Percentiles rank a stretch among this genome's conserved stretches.
phyloP scores from a whole-genome alignment of 2,888 invertebrate genomes.

The Acholoe squamosa region DNA sequence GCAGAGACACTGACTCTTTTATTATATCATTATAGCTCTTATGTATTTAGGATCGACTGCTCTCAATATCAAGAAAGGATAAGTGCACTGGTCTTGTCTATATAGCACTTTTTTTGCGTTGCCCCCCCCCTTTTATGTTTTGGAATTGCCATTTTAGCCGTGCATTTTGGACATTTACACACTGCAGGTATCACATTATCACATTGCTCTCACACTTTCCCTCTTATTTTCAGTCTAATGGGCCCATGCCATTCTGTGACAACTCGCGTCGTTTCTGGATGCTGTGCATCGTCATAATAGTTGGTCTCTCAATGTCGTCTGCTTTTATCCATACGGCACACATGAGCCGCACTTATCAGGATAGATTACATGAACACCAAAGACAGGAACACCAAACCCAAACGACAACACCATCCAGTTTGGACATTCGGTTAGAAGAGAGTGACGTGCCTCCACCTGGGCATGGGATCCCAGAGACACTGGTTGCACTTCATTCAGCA shows the following conservation, averaged over 20 bases:
- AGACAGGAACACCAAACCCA: background rate
- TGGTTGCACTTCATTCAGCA: background rate
- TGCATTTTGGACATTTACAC: too few relatives aligned
- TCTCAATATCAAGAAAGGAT: too few relatives aligned
- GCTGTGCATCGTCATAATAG: slow-evolving; percentile 8
- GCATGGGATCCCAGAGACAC: background rate
- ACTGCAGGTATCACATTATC: background rate
- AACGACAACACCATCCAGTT: background rate
- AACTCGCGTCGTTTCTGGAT: slow-evolving; percentile 6
- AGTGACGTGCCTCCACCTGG: background rate
- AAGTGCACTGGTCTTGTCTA: too few relatives aligned
- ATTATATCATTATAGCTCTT: too few relatives aligned
- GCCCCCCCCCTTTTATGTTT: too few relatives aligned
- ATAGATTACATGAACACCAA: background rate
- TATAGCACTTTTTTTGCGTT: too few relatives aligned
- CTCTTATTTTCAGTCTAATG: background rate
- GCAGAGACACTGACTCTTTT: too few relatives aligned
- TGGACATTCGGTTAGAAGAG: background rate
- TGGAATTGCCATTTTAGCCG: background rate
- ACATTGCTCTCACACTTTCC: background rate
- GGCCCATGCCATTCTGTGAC: background rate
- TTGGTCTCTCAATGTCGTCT: background rate
- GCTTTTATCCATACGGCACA: background rate
- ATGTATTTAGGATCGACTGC: too few relatives aligned
- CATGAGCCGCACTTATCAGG: slow-evolving; percentile 6